Evolutionary conservation across 2,888 invertebrate genomes (phyloP).

Genomic region (Lymantria dispar): DNA sequence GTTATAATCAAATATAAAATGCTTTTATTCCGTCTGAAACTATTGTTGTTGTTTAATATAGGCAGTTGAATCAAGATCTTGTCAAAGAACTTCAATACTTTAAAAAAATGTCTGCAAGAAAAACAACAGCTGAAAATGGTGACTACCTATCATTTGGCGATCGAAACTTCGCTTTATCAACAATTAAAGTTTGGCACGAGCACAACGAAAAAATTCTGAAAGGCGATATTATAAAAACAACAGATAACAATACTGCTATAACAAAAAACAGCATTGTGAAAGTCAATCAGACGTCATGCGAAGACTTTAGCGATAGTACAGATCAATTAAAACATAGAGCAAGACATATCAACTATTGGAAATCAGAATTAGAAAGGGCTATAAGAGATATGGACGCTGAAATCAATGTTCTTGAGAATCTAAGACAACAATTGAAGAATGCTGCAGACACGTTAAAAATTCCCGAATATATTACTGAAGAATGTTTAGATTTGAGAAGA

Average conservation of each 20-base stretch:
- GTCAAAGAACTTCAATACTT: background rate
- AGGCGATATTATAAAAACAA: slow-evolving; percentile 68
- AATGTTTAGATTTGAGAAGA: slow-evolving; percentile 86
- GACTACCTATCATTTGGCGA: slow-evolving; percentile 65
- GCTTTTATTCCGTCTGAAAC: background rate
- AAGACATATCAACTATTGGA: slow-evolving; percentile 75
- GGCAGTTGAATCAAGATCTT: background rate
- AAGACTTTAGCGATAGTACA: slow-evolving; percentile 66
- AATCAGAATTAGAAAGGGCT: slow-evolving; percentile 67
- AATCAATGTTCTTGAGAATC: slow-evolving; percentile 58
- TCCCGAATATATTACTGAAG: slow-evolving; percentile 80
- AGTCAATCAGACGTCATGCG: slow-evolving; percentile 69
- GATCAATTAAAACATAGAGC: slow-evolving; percentile 65
- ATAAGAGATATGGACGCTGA: slow-evolving; percentile 70
- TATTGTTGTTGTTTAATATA: background rate
- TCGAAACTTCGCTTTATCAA: slow-evolving; percentile 54
- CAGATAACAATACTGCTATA: slow-evolving; percentile 65
- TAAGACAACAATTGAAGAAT: slow-evolving; percentile 72
- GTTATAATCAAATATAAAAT: too few species aligned
- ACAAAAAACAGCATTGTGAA: slow-evolving; percentile 73
- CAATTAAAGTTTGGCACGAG: slow-evolving; percentile 62
- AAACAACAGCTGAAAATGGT: slow-evolving; percentile 56
- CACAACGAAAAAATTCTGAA: slow-evolving; percentile 63
- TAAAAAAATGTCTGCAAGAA: slow-evolving; percentile 25
- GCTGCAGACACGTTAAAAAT: slow-evolving; percentile 63